These are phyloP conservation scores for Mungos mungo DNA, from an alignment of 2,113 vertebrate species.

Conservation along the genomic window DNA sequence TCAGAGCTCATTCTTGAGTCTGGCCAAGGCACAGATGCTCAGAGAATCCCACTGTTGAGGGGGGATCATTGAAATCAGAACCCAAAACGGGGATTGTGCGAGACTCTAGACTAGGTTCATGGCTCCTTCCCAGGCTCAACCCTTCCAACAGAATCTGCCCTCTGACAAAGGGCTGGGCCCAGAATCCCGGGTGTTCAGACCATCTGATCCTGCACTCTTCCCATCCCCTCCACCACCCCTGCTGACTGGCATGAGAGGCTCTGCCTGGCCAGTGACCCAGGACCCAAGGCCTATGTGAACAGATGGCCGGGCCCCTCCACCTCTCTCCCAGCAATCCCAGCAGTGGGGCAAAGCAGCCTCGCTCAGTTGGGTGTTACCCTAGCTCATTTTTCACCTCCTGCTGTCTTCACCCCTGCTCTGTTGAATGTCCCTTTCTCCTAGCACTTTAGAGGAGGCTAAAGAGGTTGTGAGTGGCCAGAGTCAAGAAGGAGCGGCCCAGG, in stretches of 20 bases:
- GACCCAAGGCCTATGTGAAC: background rate
- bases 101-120: background rate
- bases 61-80: background rate
- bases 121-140: background rate
- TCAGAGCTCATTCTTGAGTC: background rate
- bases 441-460: background rate
- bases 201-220: background rate
- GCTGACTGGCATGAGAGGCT: background rate
- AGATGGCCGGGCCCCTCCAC: background rate
- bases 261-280: background rate
- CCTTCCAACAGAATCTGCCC: background rate
- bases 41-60: background rate
- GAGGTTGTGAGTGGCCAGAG: background rate
- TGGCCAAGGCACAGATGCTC: background rate
- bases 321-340: background rate
- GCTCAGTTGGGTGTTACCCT: rapidly evolving
- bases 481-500: background rate
- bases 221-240: background rate
- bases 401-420: background rate
- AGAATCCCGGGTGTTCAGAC: no score
- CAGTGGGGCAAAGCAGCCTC: background rate
- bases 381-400: background rate
- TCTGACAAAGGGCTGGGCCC: background rate
- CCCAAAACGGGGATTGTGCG: no score
- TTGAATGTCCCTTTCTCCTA: background rate